Conservation (phyloP, 2,797 vertebrate species). For the Monodelphis domestica region DNA sequence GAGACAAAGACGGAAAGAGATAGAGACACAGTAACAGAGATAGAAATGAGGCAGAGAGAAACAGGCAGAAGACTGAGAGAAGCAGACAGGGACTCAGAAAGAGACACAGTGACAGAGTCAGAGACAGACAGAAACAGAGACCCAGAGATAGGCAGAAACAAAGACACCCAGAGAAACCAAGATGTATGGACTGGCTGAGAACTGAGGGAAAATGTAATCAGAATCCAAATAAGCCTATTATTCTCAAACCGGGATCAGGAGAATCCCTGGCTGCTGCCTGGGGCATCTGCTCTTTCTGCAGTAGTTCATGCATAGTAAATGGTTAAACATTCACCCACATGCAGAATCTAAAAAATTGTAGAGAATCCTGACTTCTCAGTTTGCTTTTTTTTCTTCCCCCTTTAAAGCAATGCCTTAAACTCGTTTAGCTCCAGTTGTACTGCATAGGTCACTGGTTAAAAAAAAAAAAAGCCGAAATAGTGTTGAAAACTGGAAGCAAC, state of each 20-base stretch:
- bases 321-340: conserved; percentile 40
- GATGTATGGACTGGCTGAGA: too few relatives aligned
- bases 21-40: too few relatives aligned
- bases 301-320: conserved; percentile 40
- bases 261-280: conserved; percentile 32
- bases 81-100: too few relatives aligned
- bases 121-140: neutral
- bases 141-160: neutral
- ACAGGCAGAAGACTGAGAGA: too few relatives aligned
- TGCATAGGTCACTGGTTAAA: conserved; percentile 56
- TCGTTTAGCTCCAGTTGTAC: conserved; percentile 40
- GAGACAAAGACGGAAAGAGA: too few relatives aligned
- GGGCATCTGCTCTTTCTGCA: conserved; percentile 31
- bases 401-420: conserved; percentile 53
- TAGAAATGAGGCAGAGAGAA: too few relatives aligned
- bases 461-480: conserved; percentile 60
- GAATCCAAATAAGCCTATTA: neutral
- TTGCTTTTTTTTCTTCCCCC: conserved; percentile 58
- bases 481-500: conserved; percentile 51
- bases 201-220: neutral
- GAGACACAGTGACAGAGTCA: too few relatives aligned
- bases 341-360: conserved; percentile 49
- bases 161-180: too few relatives aligned
- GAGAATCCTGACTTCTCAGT: conserved; percentile 31
- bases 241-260: conserved; percentile 51